Conservation (phyloP, 2,797 vertebrate genomes). For the Tangara arthus region DNA sequence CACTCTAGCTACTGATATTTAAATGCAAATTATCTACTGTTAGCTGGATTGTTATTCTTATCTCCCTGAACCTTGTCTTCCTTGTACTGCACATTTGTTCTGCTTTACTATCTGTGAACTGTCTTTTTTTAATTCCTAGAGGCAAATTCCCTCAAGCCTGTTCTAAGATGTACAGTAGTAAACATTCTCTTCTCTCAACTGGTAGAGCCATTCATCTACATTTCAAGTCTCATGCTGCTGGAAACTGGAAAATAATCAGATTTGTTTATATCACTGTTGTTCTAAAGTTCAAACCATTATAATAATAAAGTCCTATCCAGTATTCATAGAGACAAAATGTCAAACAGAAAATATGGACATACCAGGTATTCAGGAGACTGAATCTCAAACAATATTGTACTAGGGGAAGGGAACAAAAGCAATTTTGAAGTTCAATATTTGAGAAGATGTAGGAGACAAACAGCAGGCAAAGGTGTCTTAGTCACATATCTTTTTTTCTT, state of each 20-base stretch:
- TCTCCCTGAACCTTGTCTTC: conserved; percentile 19
- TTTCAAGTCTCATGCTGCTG: not conserved
- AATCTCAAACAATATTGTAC: not conserved
- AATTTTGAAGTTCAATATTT: conserved; percentile 20
- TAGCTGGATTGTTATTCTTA: conserved; percentile 33
- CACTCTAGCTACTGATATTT: conserved; percentile 21
- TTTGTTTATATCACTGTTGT: not conserved
- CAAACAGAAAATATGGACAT: not conserved
- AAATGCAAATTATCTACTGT: conserved; percentile 15
- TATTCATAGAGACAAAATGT: not conserved
- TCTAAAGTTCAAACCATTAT: not conserved
- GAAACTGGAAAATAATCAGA: not conserved
- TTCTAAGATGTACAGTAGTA: not conserved
- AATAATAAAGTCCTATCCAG: not conserved
- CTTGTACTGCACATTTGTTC: not conserved
- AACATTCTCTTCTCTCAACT: not conserved
- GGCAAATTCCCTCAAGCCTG: not conserved
- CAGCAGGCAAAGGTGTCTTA: not conserved
- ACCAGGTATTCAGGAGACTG: not conserved
- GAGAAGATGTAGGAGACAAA: not conserved
- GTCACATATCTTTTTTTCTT: not conserved
- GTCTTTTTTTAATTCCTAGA: conserved; percentile 2
- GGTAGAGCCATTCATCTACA: not conserved
- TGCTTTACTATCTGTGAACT: conserved; percentile 17
- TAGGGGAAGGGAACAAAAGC: not conserved